Conservation (phyloP, 2,113 vertebrate species). For the Dipodomys ordii region DNA sequence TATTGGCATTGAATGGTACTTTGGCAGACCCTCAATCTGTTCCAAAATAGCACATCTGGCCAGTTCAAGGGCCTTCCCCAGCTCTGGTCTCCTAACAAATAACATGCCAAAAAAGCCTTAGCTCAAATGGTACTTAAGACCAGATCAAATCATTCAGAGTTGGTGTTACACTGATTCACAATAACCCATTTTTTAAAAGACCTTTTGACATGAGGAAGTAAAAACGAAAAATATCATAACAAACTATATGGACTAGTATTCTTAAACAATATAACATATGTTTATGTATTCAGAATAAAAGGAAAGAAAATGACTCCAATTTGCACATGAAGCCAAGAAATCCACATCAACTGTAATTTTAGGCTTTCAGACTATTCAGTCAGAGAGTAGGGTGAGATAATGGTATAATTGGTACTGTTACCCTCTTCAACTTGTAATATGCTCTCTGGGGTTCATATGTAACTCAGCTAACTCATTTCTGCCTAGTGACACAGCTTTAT, state of each 20-base stretch:
- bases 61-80: slow-evolving; percentile 58
- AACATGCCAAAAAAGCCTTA: slow-evolving; percentile 58
- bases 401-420: slow-evolving; percentile 73
- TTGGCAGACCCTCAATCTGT: slow-evolving; percentile 55
- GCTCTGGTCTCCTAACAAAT: slow-evolving; percentile 19
- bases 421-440: slow-evolving; percentile 72
- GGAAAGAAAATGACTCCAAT: slow-evolving; percentile 68
- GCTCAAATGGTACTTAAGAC: slow-evolving; percentile 42
- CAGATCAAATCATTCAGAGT: slow-evolving; percentile 10
- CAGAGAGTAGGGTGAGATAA: slow-evolving; percentile 71
- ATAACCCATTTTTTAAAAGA: neutral
- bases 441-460: slow-evolving; percentile 45
- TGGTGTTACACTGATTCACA: slow-evolving; percentile 6
- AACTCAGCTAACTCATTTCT: slow-evolving; percentile 51
- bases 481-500: slow-evolving; percentile 28
- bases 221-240: slow-evolving; percentile 56
- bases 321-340: slow-evolving; percentile 81
- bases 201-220: slow-evolving; percentile 54
- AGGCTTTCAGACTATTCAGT: slow-evolving; percentile 67
- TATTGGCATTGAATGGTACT: slow-evolving; percentile 73
- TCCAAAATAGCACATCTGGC: slow-evolving; percentile 66
- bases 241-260: slow-evolving; percentile 54
- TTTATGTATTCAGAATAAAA: slow-evolving; percentile 65
- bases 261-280: slow-evolving; percentile 65
- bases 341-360: slow-evolving; percentile 64